Evolutionary conservation across 2,888 invertebrate species (phyloP).

Genomic region (Trissoscelio sp.): DNA sequence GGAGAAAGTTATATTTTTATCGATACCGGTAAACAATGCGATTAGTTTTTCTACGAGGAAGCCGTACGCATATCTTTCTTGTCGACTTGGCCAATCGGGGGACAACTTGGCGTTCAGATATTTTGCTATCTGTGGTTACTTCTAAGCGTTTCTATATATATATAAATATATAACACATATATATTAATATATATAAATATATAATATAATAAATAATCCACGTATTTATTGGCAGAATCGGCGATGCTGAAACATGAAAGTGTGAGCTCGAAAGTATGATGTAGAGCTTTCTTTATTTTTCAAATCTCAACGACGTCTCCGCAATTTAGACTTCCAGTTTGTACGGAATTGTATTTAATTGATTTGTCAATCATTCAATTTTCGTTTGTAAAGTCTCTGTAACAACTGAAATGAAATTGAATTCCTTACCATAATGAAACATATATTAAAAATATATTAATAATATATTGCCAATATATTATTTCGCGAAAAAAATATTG

Average conservation of each 20-base stretch:
- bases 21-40: slow-evolving; percentile 38
- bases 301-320: background rate
- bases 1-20: slow-evolving; percentile 64
- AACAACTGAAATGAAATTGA: no score
- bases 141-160: slow-evolving; percentile 36
- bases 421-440: no score
- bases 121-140: slow-evolving; percentile 45
- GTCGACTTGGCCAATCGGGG: slow-evolving; percentile 20
- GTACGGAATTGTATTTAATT: no score
- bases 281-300: slow-evolving; percentile 21
- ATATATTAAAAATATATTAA: no score
- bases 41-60: slow-evolving; percentile 59
- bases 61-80: slow-evolving; percentile 44
- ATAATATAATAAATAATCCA: background rate
- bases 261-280: slow-evolving; percentile 49
- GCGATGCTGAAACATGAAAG: slow-evolving; percentile 38
- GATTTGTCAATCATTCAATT: no score
- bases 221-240: slow-evolving; percentile 24
- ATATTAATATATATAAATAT: slow-evolving; percentile 15
- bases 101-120: slow-evolving; percentile 41
- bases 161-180: background rate
- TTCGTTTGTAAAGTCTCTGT: no score
- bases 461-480: no score
- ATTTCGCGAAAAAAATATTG: no score
- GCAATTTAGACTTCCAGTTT: background rate